Conservation (phyloP, 1,140 invertebrate species). For the Caenorhabditis tropicalis region DNA sequence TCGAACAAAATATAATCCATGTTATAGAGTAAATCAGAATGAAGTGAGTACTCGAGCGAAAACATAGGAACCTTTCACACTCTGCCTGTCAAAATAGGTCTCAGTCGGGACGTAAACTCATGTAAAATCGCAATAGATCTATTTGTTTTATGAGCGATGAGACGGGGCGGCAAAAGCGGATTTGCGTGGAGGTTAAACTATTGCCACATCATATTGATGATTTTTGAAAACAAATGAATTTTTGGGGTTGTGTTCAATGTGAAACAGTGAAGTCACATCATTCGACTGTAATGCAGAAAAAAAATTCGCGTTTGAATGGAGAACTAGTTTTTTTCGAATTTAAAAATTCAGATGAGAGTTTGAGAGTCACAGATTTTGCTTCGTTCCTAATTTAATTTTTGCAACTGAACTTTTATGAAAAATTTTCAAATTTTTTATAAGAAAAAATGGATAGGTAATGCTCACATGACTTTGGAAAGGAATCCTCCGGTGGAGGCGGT, state of each 20-base stretch:
- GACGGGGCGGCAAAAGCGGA: background rate
- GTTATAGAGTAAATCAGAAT: background rate
- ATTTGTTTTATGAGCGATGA: conserved; percentile 26
- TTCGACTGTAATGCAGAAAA: background rate
- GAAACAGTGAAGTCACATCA: background rate
- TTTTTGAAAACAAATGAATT: conserved; percentile 8
- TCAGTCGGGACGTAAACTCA: background rate
- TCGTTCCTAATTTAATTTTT: too few species aligned
- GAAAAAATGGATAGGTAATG: background rate
- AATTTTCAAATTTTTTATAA: too few species aligned
- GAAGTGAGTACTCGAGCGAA: background rate
- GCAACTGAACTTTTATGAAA: too few species aligned
- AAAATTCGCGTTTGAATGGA: background rate
- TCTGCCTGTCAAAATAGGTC: background rate
- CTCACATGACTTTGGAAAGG: background rate
- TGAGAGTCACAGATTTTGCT: too few species aligned
- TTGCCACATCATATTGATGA: background rate
- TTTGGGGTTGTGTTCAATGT: background rate
- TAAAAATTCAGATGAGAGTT: background rate
- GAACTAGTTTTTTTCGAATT: background rate
- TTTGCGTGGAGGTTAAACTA: conserved; percentile 28
- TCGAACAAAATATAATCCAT: background rate
- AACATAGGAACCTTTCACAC: background rate
- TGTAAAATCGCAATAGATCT: background rate
- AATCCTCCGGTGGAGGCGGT: background rate